phyloP scores from a whole-genome alignment of 2,888 invertebrate species.

The Eupelmus urozonus region DNA sequence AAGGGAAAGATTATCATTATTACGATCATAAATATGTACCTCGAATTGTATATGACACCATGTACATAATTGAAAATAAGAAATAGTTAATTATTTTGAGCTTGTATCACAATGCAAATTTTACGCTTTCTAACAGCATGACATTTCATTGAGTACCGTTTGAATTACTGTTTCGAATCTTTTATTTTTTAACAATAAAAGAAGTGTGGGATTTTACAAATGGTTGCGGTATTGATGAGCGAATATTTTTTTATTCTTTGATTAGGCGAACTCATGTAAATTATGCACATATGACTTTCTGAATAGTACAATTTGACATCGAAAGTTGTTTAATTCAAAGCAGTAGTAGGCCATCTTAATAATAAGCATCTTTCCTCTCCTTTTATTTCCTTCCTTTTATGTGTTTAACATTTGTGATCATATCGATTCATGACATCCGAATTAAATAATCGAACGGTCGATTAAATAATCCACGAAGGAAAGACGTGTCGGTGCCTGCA shows the following conservation, averaged over 20 bases:
- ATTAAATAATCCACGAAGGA: constrained; percentile 31
- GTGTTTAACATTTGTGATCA: constrained; percentile 5
- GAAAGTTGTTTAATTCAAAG: constrained; percentile 34
- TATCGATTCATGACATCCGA: constrained; percentile 44
- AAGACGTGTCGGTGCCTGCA: constrained; percentile 74
- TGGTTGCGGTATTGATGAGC: constrained; percentile 43
- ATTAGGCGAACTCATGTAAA: constrained; percentile 17
- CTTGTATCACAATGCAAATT: constrained; percentile 51
- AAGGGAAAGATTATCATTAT: constrained; percentile 48
- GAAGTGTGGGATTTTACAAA: constrained; percentile 45
- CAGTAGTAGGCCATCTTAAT: constrained; percentile 20
- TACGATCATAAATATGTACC: constrained; percentile 60
- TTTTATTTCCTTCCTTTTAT: constrained; percentile 10
- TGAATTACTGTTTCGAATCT: constrained; percentile 25
- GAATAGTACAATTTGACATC: constrained; percentile 49
- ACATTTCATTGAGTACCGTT: constrained; percentile 66
- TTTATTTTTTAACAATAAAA: constrained; percentile 31
- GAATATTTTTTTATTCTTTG: constrained; percentile 53
- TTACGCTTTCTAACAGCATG: constrained; percentile 74
- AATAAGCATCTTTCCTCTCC: constrained; percentile 15
- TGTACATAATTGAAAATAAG: constrained; percentile 66
- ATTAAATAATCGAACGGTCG: constrained; percentile 39
- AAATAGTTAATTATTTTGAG: constrained; percentile 57
- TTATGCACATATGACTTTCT: constrained; percentile 32
- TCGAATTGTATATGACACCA: constrained; percentile 70